These are phyloP conservation scores for Meandrina meandrites DNA, from an alignment of 92 coral and sea anemone species.

Conservation along the genomic window DNA sequence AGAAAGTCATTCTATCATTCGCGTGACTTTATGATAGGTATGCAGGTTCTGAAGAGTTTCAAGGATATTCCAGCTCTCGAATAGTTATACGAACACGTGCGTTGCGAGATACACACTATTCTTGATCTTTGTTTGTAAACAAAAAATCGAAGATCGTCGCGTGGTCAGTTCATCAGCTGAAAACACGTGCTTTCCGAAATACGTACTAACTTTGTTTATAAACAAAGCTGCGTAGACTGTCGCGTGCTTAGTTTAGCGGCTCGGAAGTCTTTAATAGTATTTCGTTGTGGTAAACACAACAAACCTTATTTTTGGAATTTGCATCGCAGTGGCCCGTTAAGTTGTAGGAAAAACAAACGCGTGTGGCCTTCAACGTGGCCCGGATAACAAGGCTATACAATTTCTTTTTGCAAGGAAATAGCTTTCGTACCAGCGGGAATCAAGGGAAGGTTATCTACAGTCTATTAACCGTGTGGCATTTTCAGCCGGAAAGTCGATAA, in stretches of 20 bases:
- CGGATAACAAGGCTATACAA: background rate
- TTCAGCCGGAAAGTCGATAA: background rate
- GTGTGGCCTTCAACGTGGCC: background rate
- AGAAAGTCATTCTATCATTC: background rate
- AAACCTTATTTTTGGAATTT: background rate
- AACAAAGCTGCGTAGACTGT: background rate
- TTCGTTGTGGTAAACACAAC: conserved; percentile 11
- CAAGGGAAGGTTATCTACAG: background rate
- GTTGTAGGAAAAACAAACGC: background rate
- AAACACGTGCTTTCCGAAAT: background rate
- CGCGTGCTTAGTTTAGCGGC: background rate
- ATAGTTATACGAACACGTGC: background rate
- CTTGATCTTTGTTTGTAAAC: conserved; percentile 15
- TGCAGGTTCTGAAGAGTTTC: background rate
- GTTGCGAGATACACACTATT: background rate
- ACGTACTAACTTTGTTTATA: conserved; percentile 2
- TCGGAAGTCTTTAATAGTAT: conserved; percentile 6
- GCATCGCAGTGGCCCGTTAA: background rate
- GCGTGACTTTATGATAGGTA: background rate
- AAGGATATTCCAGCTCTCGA: background rate
- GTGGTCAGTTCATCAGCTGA: background rate
- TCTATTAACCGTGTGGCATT: background rate
- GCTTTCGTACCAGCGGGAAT: background rate
- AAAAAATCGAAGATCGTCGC: background rate
- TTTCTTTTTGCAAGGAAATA: background rate